Evolutionary conservation across 23 tunicate species (phyloP).

Genomic region (Halocynthia roretzi): DNA sequence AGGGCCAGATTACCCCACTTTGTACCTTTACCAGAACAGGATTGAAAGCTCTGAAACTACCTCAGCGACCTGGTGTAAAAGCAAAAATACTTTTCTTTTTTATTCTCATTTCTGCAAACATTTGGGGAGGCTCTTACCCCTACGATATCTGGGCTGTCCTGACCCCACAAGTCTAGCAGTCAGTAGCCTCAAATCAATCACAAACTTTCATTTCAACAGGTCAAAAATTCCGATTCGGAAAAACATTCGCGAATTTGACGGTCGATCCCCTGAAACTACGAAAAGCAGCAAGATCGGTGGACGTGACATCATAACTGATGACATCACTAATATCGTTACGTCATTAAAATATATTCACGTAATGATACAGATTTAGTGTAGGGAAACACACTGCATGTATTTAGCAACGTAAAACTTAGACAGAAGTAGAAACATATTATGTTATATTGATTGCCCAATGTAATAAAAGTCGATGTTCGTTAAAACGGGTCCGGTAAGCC

Average conservation of each 20-base stretch:
- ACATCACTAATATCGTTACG: too few relatives aligned
- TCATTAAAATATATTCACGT: too few relatives aligned
- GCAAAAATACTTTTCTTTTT: too few relatives aligned
- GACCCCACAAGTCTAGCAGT: background rate
- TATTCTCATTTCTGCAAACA: background rate
- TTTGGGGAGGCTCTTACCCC: background rate
- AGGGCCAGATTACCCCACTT: background rate
- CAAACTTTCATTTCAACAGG: constrained; percentile 31
- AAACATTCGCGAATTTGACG: constrained; percentile 62
- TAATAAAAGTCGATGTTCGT: too few relatives aligned
- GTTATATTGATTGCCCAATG: too few relatives aligned
- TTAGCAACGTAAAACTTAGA: too few relatives aligned
- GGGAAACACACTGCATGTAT: too few relatives aligned
- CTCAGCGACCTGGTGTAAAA: background rate
- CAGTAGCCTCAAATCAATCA: background rate
- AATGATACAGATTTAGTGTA: too few relatives aligned
- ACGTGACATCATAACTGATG: too few relatives aligned
- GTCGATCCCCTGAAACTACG: constrained; percentile 45
- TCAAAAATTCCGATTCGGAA: constrained; percentile 82
- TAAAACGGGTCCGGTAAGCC: too few relatives aligned
- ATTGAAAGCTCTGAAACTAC: background rate
- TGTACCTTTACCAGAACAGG: background rate
- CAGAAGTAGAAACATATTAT: too few relatives aligned
- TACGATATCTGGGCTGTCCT: background rate
- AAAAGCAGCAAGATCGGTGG: background rate